Evolutionary conservation across 2,888 invertebrate species (phyloP), one percentile per base, ranked within the genome.

Genomic region (Lycia hirtaria): DNA sequence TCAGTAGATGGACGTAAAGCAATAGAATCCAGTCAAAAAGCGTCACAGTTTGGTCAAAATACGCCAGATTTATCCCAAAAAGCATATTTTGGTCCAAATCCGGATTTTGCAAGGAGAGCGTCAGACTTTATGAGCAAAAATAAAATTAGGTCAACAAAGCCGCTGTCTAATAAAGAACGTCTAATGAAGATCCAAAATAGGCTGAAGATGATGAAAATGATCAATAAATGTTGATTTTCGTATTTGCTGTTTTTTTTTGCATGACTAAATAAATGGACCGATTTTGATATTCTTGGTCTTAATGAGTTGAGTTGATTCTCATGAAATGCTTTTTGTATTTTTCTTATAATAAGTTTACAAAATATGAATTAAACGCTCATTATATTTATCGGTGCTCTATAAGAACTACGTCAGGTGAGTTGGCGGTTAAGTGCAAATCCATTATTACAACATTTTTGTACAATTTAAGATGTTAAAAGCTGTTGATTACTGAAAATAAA

Each of bases 161-260:
- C 44, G 0, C 33, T 66, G 2, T 59, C 74, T 0, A 83, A 84
- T 24, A 59, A 64, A 12, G 72, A 77, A 0, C 57, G 82, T 0
- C 48, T 85, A 41, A 76, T 75, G 43, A 72, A 66, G 20, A 80
- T 84, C 6, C 60, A 67, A 32, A 62, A 68, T 7, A 60, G 80
- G 48, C 66, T 85, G 54, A 84, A 80, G 65, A 69, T 68, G 64
- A 59, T 81, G 57, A 83, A 74, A 65, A 30, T 44, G 20, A 35
- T 55, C 22, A 64, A 62, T 61, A 67, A 64, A 60, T 54, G 19
- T 45, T 64, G 22, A 41, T 43, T 44, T 32, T 30, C 3, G 32
- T 38, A 54, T 30, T 24, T 15, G 12, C 22, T 38, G 9, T 17
- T 1, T 32, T 38, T 45, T 6, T n/a, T 17, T 32, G n/a, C n/a